Conservation (phyloP, 2,113 vertebrate genomes). For the Sorex araneus region DNA sequence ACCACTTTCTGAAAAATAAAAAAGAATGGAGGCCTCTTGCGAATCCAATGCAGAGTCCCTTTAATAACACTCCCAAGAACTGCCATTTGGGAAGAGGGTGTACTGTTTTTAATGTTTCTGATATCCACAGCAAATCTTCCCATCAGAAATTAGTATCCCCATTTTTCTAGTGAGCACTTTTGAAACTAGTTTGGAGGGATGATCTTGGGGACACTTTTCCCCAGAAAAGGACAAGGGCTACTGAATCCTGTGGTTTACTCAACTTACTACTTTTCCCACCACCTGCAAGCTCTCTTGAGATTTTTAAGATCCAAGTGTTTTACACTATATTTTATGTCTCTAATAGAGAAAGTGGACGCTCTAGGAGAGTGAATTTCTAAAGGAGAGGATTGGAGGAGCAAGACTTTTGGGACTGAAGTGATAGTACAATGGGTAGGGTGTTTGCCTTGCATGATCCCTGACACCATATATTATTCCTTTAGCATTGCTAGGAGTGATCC, state of each 20-base stretch:
- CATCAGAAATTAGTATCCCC: neutral
- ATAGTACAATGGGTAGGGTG: too few relatives aligned
- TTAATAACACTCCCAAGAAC: neutral
- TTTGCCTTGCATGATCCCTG: too few relatives aligned
- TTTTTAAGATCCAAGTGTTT: neutral
- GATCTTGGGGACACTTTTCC: neutral
- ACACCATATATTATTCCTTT: too few relatives aligned
- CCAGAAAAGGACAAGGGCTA: neutral
- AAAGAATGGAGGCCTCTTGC: neutral
- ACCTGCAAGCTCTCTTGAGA: neutral
- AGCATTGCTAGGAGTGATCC: too few relatives aligned
- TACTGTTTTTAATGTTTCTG: neutral
- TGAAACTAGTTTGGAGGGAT: neutral
- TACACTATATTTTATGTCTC: neutral
- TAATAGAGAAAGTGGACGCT: neutral
- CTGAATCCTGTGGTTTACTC: neutral
- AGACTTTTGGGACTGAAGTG: too few relatives aligned
- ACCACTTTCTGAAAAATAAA: constrained; percentile 7
- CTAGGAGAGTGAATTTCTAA: neutral
- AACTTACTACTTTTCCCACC: neutral
- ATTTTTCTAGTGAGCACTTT: neutral
- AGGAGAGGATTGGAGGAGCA: neutral
- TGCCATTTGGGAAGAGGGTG: neutral
- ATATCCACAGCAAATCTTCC: neutral
- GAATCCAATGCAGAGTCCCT: constrained; percentile 11